These are phyloP conservation scores for Andrena bicolor DNA, from an alignment of 2,888 invertebrate genomes.

Conservation along the genomic window DNA sequence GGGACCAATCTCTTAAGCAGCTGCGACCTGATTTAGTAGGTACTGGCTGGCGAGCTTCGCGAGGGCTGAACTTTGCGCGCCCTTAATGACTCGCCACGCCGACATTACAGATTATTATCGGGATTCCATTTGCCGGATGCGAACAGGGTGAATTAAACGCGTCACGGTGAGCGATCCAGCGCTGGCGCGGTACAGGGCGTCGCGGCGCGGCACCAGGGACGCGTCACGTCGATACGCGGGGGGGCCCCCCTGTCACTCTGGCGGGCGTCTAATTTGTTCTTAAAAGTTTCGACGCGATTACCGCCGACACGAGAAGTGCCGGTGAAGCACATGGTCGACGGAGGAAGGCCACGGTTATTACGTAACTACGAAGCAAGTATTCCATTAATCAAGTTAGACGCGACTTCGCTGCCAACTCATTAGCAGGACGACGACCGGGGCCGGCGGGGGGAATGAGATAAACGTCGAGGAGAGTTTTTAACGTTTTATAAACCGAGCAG, in stretches of 20 bases:
- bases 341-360: constrained; percentile 71
- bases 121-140: background rate
- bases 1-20: constrained; percentile 57
- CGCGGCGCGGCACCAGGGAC: background rate
- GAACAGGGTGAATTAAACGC: constrained; percentile 19
- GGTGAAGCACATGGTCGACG: constrained; percentile 49
- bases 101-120: constrained; percentile 24
- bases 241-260: constrained; percentile 3
- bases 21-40: constrained; percentile 38
- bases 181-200: background rate
- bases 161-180: background rate
- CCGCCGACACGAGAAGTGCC: constrained; percentile 54
- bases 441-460: constrained; percentile 53
- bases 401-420: constrained; percentile 77
- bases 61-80: background rate
- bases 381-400: constrained; percentile 81
- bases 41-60: background rate
- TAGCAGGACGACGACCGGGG: constrained; percentile 65
- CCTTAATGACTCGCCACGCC: constrained; percentile 15
- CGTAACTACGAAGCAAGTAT: constrained; percentile 80
- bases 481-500: constrained; percentile 21
- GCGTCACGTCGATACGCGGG: constrained; percentile 6
- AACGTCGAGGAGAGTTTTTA: constrained; percentile 26
- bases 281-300: constrained; percentile 60
- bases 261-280: constrained; percentile 19